Base-by-base conservation (phyloP, 2,888 invertebrate species). In the Apamea anceps region DNA sequence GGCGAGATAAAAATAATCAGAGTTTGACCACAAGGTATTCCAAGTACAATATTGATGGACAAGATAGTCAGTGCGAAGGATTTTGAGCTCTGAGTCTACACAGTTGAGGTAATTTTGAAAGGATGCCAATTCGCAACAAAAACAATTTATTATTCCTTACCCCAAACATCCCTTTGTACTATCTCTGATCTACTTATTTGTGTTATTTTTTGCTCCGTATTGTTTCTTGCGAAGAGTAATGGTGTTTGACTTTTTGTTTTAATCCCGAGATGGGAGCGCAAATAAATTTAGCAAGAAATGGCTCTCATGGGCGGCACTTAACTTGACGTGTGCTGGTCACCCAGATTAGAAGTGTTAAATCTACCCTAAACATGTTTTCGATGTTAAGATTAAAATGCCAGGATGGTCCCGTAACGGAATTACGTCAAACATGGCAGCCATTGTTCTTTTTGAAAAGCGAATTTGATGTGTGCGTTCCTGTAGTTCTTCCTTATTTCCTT, bases 131-230 rank as follows among this genome's bases (percentile, higher is more conserved):
- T 92, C 84, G 90, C 88, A 88, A 91, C 91, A 94, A 93, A 95
- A 94, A 94, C 93, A 91, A 94, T 95, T 95, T 93, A 95, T 96
- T 95, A 94, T 93, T 91, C 92, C 84, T 88, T 91, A 90, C 91
- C 83, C 94, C 93, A 94, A 95, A 94, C 94, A 95, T 90, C 91
- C 94, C 93, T 95, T 95, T 93, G 92, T 93, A 94, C 93, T 95
- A 96, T 96, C 96, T 95, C 95, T 95, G 96, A 96, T 96, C 94
- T 95, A 95, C 93, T 95, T 95, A 94, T 91, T 93, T 92, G 90
- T 92, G 90, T 85, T 89, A 92, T 93, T 96, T 96, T 96, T 96
- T 96, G 92, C 89, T 88, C 57, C 84, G 89, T 91, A 95, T 96
- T 96, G 95, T 96, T 94, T 95, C 93, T 93, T 89, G 88, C 84